Conservation (phyloP, 37 sponge, comb jelly and placozoan genomes). For the Aplysina aerophoba region DNA sequence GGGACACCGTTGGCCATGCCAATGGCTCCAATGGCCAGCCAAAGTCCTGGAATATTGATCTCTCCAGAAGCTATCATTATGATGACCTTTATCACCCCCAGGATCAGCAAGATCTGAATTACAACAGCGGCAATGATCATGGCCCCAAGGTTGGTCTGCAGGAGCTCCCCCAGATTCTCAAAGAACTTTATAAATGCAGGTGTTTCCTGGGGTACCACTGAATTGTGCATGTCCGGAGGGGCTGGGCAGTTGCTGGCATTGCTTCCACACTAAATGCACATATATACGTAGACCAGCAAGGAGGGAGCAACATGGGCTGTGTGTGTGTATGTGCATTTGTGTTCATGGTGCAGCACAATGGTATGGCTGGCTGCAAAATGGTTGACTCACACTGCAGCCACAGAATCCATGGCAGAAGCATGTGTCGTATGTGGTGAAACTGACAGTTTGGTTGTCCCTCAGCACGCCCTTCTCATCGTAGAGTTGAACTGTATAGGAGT, state of each 20-base stretch:
- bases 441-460: slow-evolving; percentile 76
- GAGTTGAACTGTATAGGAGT: slow-evolving; percentile 56
- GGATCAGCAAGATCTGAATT: slow-evolving; percentile 38
- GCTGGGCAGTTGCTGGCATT: slow-evolving; percentile 61
- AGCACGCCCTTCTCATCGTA: slow-evolving; percentile 44
- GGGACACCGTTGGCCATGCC: slow-evolving; percentile 23
- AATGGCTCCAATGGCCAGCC: slow-evolving; percentile 29
- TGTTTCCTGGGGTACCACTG: not conserved
- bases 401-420: slow-evolving; percentile 88
- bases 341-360: not conserved
- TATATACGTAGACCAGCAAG: not conserved
- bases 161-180: slow-evolving; percentile 1
- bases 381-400: slow-evolving; percentile 74
- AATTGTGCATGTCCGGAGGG: slow-evolving; percentile 37
- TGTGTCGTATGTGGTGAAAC: slow-evolving; percentile 78
- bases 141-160: slow-evolving; percentile 35
- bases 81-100: slow-evolving; percentile 66
- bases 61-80: slow-evolving; percentile 67
- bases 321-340: not conserved
- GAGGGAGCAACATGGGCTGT: not conserved
- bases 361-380: not conserved
- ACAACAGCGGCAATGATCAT: slow-evolving; percentile 40
- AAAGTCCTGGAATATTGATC: slow-evolving; percentile 30
- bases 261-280: slow-evolving; percentile 71
- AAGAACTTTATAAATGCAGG: not conserved